Base-by-base conservation (phyloP, 2,113 vertebrate species). In the Xyrauchen texanus region DNA sequence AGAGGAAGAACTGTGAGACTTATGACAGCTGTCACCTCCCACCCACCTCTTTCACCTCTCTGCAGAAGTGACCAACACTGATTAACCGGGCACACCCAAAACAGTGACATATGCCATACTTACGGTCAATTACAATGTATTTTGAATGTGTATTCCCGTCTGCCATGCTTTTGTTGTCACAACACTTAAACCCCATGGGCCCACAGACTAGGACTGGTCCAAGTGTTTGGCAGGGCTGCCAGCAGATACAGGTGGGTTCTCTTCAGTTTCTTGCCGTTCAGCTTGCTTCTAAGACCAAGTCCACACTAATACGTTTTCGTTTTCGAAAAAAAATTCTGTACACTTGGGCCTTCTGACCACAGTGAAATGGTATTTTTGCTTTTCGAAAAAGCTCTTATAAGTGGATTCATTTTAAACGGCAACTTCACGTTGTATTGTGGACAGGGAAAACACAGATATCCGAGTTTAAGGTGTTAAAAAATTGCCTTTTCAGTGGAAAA, bases 181-280 rank as follows among this genome's bases (percentile, higher is more conserved):
- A 73, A 61, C 55, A 73, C 44, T 71, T 15, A 61, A 46, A 73
- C 34, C 45, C 72, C 16, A 21, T 60, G 6, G 15, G 72, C 46
- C 46, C 21, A 60, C 7, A 7, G 55, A 10, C 55, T n/a, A n/a
- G 4, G 13, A 57, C 45, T 15, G 10, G 71, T 74, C 58, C 71
- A 74, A 58, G 72, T 63, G 72, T 75, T 75, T 42, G 47, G 44
- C 42, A 70, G 7, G 34, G 55, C 69, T 72, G 69, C 69, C 42
- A 74, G 15, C 46, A 63, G 46, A 63, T 42, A 60, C 69, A 72
- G 11, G 44, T 15, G n/a, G 9, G 70, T 60, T 72, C 44, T 44
- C 60, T 55, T 58, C 5, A 58, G 55, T 72, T 72, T 60, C 13
- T 57, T 16, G 45, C 65, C 15, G 44, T 67, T 67, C 5, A 3